Base-by-base conservation (phyloP, 2,888 invertebrate species). In the Leucophenga montana region DNA sequence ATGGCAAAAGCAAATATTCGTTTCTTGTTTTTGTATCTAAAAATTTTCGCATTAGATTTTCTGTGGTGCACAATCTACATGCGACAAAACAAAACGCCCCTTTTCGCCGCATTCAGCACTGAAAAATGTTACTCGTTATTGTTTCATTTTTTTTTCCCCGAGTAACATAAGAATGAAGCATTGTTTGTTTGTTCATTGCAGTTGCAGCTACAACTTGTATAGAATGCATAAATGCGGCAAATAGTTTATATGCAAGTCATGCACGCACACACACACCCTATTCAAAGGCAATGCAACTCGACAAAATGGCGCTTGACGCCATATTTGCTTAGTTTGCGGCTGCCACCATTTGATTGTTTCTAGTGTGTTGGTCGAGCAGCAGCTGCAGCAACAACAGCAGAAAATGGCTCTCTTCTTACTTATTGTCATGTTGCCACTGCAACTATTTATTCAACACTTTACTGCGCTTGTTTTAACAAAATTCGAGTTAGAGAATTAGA, bases 271-370 rank as follows among this genome's bases (percentile, higher is more conserved):
- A n/a, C n/a, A n/a, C n/a, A n/a, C n/a, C n/a, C n/a, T n/a, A 57
- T 39, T 16, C 61, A 39, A 18, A n/a, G 71, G 71, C 46, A 61
- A 54, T 61, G 31, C 31, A 65, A 56, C 72, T 72, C 72, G 54
- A 65, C 66, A 67, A 66, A 71, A 69, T 75, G 75, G 71, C 75
- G 69, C 61, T 46, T 46, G 33, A 57, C 65, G 61, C 67, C n/a
- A 62, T 75, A 69, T 75, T 75, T 75, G 75, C 66, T 67, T 53
- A 33, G 53, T 59, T 66, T 56, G 44, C n/a, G 16, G n/a, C 66
- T 46, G 48, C 59, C 27, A 69, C 73, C 62, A 70, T 39, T 39
- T 39, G 39, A 39, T 39, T 20, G 54, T 54, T 54, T 54, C 48
- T 48, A 73, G 70, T 73, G 74, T 33, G 61, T 27, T 18, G 20